Percentiles rank a stretch among this genome's conserved stretches.
Conservation (phyloP, 2,888 invertebrate species). For the Serrognathus titanus region DNA sequence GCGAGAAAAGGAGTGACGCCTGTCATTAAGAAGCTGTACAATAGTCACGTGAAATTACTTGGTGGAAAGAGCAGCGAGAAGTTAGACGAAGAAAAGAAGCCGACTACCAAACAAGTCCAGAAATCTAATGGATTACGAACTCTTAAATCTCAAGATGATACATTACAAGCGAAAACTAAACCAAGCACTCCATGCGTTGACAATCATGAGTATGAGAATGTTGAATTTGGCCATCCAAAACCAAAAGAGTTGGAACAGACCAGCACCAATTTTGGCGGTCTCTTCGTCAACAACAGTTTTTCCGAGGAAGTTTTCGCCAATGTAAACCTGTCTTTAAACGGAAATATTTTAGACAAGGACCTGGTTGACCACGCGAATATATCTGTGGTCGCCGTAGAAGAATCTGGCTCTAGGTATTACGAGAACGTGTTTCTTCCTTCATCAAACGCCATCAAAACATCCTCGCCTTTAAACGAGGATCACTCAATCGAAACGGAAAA, state of each 20-base stretch:
- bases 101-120: slow-evolving; percentile 9
- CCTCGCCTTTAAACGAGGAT: not conserved
- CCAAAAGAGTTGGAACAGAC: not conserved
- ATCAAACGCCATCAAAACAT: not conserved
- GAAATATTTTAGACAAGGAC: not conserved
- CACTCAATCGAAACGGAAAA: not conserved
- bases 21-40: slow-evolving; percentile 37
- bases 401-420: not conserved
- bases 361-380: no score
- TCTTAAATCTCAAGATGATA: slow-evolving; percentile 1
- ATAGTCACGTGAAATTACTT: slow-evolving; percentile 38
- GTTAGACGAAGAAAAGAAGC: not conserved
- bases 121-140: slow-evolving; percentile 1
- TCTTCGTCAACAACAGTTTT: not conserved
- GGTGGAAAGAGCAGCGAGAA: slow-evolving; percentile 14
- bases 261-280: not conserved
- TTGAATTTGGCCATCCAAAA: slow-evolving; percentile 17
- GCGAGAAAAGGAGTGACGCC: slow-evolving; percentile 31
- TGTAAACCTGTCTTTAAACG: not conserved
- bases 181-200: slow-evolving; percentile 8
- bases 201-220: slow-evolving; percentile 32
- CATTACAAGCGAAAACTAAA: slow-evolving; percentile 4
- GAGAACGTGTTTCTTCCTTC: not conserved
- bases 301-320: slow-evolving; percentile 14
- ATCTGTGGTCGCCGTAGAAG: not conserved